phyloP scores from a whole-genome alignment of 2,113 vertebrate species.

The Xerus inauris region DNA sequence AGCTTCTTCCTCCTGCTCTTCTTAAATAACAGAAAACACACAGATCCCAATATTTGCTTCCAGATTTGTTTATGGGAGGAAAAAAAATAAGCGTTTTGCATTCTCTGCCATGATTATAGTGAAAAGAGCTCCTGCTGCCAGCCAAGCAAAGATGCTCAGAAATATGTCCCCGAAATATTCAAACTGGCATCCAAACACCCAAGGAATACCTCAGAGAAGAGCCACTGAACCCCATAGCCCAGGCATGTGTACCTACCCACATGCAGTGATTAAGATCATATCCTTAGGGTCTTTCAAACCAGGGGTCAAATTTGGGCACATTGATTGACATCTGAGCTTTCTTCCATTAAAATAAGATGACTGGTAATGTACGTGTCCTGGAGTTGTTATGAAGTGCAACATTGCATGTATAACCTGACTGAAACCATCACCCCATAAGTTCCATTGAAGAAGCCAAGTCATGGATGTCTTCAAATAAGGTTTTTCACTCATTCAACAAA shows the following conservation, averaged over 20 bases:
- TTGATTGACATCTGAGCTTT: not conserved
- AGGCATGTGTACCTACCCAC: rapidly evolving
- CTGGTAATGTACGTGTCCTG: not conserved
- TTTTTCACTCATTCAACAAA: not conserved
- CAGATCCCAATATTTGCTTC: not conserved
- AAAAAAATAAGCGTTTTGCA: not conserved
- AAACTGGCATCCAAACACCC: not conserved
- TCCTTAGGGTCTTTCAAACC: not conserved
- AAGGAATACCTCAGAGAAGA: not conserved
- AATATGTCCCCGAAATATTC: not conserved
- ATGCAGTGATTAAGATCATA: not conserved
- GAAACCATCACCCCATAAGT: not conserved
- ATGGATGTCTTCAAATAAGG: not conserved
- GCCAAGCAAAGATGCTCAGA: not conserved
- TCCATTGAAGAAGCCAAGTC: not conserved
- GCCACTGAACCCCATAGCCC: not conserved
- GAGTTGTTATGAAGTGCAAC: not conserved
- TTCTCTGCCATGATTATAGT: not conserved
- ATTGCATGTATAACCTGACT: not conserved
- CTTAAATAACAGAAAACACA: not conserved
- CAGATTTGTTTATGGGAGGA: not conserved
- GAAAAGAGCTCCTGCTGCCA: not conserved
- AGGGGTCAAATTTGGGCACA: not conserved
- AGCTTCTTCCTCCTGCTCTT: not conserved
- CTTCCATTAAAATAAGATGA: not conserved